Evolutionary conservation across 2,797 vertebrate species (phyloP), one percentile per base, ranked within the genome.

Genomic region (Cirrhinus mrigala): DNA sequence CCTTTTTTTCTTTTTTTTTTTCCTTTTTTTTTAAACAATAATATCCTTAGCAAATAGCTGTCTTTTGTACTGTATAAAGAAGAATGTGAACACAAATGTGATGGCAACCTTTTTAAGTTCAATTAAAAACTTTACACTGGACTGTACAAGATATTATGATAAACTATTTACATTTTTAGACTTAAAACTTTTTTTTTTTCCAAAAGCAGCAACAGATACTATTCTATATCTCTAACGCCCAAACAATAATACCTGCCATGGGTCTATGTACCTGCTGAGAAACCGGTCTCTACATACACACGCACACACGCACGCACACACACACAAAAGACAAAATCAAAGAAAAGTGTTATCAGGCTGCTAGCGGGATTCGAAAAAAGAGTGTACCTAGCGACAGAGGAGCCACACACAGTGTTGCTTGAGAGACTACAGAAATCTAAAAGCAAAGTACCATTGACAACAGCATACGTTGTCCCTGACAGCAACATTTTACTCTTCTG

Each of bases 111-210:
- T 94, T 92, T 95, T 96, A 96, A 97, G 96, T 97, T 99, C 97
- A 98, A 98, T 99, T 99, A 99, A 98, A 99, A 99, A 99, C 98
- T 99, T 99, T 99, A 99, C 98, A 99, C 98, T 98, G 98, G 97
- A 99, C 98, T 99, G 98, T 99, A 99, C 98, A 99, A 97, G 98
- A 96, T 97, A 96, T 97, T 97, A 96, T 96, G 97, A 99, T 99
- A 99, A 99, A 99, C 97, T 99, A 99, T 99, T 98, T 99, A 99
- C 98, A 99, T 98, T 98, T 98, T 99, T 97, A 97, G 97, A 99
- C 97, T 99, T 99, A 97, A 97, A 98, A 97, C 95, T 94, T 94
- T 97, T 93, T 97, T 97, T 97, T 95, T 94, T 94, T 92, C 96
- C 97, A 95, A 97, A 99, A 99, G 98, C 98, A 99, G 98, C 98